Base-by-base conservation (phyloP, 37 sponge, comb jelly and placozoan species). In the Amphimedon queenslandica region DNA sequence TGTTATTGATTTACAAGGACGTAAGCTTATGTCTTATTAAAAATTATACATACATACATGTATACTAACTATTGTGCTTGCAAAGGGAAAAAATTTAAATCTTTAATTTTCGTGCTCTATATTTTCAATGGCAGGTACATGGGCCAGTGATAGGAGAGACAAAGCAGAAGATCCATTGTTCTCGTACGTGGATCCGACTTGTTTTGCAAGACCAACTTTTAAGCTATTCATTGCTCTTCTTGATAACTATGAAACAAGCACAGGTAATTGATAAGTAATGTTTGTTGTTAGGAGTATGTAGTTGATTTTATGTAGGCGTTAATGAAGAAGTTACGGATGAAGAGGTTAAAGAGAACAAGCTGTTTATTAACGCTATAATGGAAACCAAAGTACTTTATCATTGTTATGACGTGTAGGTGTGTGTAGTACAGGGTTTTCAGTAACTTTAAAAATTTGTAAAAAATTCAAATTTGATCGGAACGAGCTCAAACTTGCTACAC, bases 211-310 rank as follows among this genome's bases (percentile, higher is more conserved):
- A 37, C 86, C 88, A 31, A 95, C 92, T 8, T 95, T 70, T 75
- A 81, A 74, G 43, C 71, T 72, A 40, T 95, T 95, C 74, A 84
- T 87, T 53, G 80, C 75, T 35, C 88, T 95, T 11, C 73, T 95
- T 67, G 96, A 95, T 72, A 95, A 95, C 82, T 95, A 95, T 75
- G 92, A 95, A 66, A 66, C 83, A 24, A 35, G 57, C 21, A 88
- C 89, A 10, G 89, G 89, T 66, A 4, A 47, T 8, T 47, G 13
- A 47, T 47, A 47, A 8, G 13, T 47, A n/a, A 47, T 47, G 13
- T 18, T 13, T 5, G 38, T 29, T 36, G 38, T 37, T n/a, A 13
- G 53, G 13, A 47, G 53, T 8, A 13, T 47, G 8, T 47, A 18
- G 13, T 47, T 47, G 53, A 18, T 47, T 8, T 47, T 47, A 13